These are phyloP conservation scores for Sphaeridia pumilis DNA, from an alignment of 2,888 invertebrate genomes.

Conservation along the genomic window DNA sequence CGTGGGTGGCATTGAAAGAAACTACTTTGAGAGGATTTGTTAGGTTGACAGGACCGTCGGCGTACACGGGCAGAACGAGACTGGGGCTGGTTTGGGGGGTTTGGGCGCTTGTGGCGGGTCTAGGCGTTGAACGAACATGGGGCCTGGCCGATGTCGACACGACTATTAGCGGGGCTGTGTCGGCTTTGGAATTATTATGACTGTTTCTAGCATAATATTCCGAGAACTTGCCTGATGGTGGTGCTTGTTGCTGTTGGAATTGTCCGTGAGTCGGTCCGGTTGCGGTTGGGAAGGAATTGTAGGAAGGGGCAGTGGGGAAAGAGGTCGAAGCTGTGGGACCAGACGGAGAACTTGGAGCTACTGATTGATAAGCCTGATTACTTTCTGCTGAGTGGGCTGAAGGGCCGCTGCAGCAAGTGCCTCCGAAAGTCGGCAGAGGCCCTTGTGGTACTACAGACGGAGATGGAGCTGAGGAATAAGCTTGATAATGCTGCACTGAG, in stretches of 20 bases:
- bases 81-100: slow-evolving; percentile 9
- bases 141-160: neutral
- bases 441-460: too few species aligned
- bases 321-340: neutral
- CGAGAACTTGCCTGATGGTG: slow-evolving; percentile 14
- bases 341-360: neutral
- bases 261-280: slow-evolving; percentile 11
- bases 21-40: slow-evolving; percentile 14
- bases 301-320: slow-evolving; percentile 11
- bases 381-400: neutral
- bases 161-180: neutral
- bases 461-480: too few species aligned
- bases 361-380: neutral
- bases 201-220: slow-evolving; percentile 21
- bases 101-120: neutral
- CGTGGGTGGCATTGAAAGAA: slow-evolving; percentile 15
- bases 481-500: too few species aligned
- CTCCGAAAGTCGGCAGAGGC: too few species aligned
- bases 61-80: slow-evolving; percentile 10
- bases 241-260: slow-evolving; percentile 13
- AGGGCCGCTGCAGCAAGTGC: too few species aligned
- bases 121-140: too few species aligned
- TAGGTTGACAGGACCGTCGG: slow-evolving; percentile 10
- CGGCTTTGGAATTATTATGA: slow-evolving; percentile 19
- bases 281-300: slow-evolving; percentile 4